Percentiles rank a stretch among this genome's conserved stretches.
phyloP scores from a whole-genome alignment of 2,113 vertebrate genomes.

The Campylorhamphus procurvoides region DNA sequence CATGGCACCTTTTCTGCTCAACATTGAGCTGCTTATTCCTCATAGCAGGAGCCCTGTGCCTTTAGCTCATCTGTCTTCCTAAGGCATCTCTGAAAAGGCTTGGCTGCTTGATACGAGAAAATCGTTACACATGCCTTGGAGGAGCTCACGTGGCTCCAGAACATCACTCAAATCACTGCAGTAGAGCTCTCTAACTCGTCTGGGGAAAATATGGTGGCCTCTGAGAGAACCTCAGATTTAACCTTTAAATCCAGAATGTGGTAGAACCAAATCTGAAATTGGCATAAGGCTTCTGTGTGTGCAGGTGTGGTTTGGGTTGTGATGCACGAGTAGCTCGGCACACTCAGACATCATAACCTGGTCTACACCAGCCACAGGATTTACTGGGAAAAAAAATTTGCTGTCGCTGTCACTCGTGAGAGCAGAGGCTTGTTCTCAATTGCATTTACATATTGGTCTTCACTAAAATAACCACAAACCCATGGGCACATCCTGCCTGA shows the following conservation, averaged over 20 bases:
- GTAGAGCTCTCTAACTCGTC: background rate
- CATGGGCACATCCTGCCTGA: background rate
- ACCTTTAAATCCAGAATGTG: background rate
- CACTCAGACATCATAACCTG: rapidly evolving
- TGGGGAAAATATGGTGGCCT: background rate
- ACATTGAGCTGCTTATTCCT: background rate
- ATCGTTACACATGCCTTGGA: background rate
- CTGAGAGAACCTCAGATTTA: background rate
- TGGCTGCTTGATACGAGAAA: background rate
- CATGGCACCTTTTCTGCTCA: background rate
- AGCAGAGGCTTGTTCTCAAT: background rate
- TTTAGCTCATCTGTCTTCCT: background rate
- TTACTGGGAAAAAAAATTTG: background rate
- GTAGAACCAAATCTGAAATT: background rate
- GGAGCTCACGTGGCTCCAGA: background rate
- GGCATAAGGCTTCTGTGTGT: background rate
- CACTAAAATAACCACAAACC: background rate
- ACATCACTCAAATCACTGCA: background rate
- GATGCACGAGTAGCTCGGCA: background rate
- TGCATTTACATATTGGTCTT: rapidly evolving
- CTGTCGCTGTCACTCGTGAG: background rate
- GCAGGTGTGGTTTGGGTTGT: background rate
- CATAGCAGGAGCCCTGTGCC: background rate
- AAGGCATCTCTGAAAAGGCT: background rate
- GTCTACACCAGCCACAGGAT: background rate